Evolutionary conservation across 2,888 invertebrate species (phyloP).

Genomic region (Zhengitettix transpicula): DNA sequence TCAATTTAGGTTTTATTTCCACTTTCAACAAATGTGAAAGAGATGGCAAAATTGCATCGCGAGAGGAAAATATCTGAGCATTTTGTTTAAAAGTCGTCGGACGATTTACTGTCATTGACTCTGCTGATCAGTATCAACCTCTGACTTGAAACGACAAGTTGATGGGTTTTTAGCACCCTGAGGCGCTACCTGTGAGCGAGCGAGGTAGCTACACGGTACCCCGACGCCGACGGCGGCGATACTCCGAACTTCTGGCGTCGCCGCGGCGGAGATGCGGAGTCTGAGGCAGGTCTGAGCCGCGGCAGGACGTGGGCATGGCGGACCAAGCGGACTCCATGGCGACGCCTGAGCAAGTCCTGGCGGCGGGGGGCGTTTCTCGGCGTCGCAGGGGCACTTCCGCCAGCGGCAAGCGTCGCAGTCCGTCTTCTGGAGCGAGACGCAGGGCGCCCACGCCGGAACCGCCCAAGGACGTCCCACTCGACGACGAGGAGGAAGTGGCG

Average conservation of each 20-base stretch:
- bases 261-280: not conserved
- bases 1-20: too few species aligned
- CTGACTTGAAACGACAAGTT: too few species aligned
- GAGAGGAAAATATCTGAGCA: too few species aligned
- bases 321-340: not conserved
- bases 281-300: not conserved
- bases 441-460: constrained; percentile 10
- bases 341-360: constrained; percentile 30
- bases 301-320: not conserved
- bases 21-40: too few species aligned
- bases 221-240: not conserved
- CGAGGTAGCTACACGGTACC: not conserved
- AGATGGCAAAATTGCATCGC: too few species aligned
- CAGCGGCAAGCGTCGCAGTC: constrained; percentile 7
- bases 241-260: not conserved
- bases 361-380: constrained; percentile 33
- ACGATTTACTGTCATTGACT: too few species aligned
- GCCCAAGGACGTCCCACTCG: constrained; percentile 1
- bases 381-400: constrained; percentile 34
- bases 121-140: too few species aligned
- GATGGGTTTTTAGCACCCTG: too few species aligned
- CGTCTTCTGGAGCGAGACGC: constrained; percentile 8
- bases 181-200: not conserved
- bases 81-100: too few species aligned
- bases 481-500: constrained; percentile 3